Percentiles rank a stretch among this genome's conserved stretches.
These are phyloP conservation scores for Ochlodes sylvanus DNA, from an alignment of 2,888 invertebrate species.

Conservation along the genomic window DNA sequence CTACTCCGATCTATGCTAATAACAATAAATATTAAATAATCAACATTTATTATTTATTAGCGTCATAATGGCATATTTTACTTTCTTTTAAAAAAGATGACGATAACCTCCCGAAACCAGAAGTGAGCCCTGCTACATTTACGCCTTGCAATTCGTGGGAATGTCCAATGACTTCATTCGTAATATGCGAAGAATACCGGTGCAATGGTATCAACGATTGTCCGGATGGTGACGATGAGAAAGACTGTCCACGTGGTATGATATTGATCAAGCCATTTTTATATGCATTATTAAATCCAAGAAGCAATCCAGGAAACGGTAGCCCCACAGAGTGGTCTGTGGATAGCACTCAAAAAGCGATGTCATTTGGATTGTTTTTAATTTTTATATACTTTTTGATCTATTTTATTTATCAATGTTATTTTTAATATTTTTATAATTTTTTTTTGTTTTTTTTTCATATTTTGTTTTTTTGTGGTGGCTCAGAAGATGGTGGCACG, in stretches of 20 bases:
- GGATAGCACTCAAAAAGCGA: too few relatives aligned
- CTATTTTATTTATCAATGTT: background rate
- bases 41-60: too few relatives aligned
- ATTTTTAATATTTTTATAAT: too few relatives aligned
- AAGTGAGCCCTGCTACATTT: background rate
- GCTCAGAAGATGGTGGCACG: background rate
- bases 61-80: constrained; percentile 1
- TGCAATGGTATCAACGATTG: constrained; percentile 79
- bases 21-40: too few relatives aligned
- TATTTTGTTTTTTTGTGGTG: background rate
- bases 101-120: constrained; percentile 1
- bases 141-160: constrained; percentile 5
- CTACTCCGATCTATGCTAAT: too few relatives aligned
- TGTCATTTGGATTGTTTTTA: background rate
- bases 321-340: too few relatives aligned
- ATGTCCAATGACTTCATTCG: background rate
- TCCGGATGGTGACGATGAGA: constrained; percentile 73
- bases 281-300: too few relatives aligned
- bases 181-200: constrained; percentile 41
- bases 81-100: constrained; percentile 5
- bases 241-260: constrained; percentile 51
- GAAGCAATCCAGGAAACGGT: too few relatives aligned
- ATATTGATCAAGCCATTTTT: background rate
- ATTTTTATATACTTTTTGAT: background rate
- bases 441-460: background rate